Evolutionary conservation across 1,140 invertebrate genomes (phyloP).

Genomic region (Trachymyrmex cornetzi): DNA sequence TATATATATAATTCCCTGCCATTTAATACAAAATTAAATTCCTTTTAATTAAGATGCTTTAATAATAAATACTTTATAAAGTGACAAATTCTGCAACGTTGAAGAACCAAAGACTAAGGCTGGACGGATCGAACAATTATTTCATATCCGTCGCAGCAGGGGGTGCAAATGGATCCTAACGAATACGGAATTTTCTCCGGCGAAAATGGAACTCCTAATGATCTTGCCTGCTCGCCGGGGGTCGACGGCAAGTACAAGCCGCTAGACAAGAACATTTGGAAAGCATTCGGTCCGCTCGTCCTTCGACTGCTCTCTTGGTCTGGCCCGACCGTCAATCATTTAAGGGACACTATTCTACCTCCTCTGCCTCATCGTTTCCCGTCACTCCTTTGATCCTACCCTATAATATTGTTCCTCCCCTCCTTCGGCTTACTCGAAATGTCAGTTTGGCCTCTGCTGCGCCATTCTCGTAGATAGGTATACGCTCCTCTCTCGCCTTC

Average conservation of each 20-base stretch:
- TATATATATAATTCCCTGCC: too few species aligned
- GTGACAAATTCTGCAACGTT: neutral
- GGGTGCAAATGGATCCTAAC: constrained; percentile 34
- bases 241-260: constrained; percentile 38
- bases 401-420: constrained; percentile 66
- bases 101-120: neutral
- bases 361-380: constrained; percentile 39
- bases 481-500: constrained; percentile 25
- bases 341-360: constrained; percentile 72
- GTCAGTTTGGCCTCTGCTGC: constrained; percentile 46
- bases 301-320: constrained; percentile 71
- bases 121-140: constrained; percentile 13
- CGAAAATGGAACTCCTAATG: constrained; percentile 54
- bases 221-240: constrained; percentile 15
- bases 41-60: neutral
- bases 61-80: neutral
- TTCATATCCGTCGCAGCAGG: constrained; percentile 30
- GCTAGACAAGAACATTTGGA: constrained; percentile 59
- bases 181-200: constrained; percentile 35
- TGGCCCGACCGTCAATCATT: constrained; percentile 78
- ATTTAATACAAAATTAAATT: neutral
- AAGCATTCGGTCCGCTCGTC: constrained; percentile 71
- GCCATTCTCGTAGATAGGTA: constrained; percentile 30
- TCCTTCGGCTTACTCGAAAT: constrained; percentile 53
- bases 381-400: constrained; percentile 55